Base-by-base conservation (phyloP, 64 coral and sea anemone species). In the Anthopleura sola region DNA sequence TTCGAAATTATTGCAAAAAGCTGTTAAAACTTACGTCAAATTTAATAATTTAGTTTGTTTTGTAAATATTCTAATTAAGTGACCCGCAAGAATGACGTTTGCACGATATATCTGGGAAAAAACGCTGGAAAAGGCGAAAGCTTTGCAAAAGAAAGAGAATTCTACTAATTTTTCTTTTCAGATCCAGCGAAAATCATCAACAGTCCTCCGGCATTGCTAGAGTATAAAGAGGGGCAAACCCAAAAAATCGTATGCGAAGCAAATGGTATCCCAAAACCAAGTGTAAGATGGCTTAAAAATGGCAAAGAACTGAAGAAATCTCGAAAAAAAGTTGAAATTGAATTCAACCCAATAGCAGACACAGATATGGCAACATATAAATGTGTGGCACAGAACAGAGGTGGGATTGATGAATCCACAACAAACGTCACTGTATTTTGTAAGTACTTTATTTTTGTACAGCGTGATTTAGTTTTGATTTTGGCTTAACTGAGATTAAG, bases 201-300 rank as follows among this genome's bases (percentile, higher is more conserved):
- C 24, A 49, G 50, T 34, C 82, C 51, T 5, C 82, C 50, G 3
- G 23, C 48, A 26, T 56, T 60, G 11, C 18, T 83, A n/a, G 6
- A 83, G 29, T 83, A 83, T 50, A 91, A 47, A 80, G 89, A 91
- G 79, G 83, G 84, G 24, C 13, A 71, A 6, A 17, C 7, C 5
- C 3, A 54, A 91, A 78, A 86, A 44, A 51, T 91, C 10, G 40
- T 60, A 34, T 91, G 89, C 48, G 36, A 71, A 29, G 32, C 84
- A 18, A n/a, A 49, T 20, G 89, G 89, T 23, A 86, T 49, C 19
- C 89, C 89, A 71, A 91, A 86, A 33, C 89, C 89, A 1, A 36
- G 11, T 16, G 89, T 91, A 14, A 36, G 26, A 28, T 91, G 89
- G 89, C 39, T 58, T 1, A 91, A 81, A 56, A 75, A 79, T 20